phyloP scores from a whole-genome alignment of 2,888 invertebrate genomes.

The Allygus modestus region DNA sequence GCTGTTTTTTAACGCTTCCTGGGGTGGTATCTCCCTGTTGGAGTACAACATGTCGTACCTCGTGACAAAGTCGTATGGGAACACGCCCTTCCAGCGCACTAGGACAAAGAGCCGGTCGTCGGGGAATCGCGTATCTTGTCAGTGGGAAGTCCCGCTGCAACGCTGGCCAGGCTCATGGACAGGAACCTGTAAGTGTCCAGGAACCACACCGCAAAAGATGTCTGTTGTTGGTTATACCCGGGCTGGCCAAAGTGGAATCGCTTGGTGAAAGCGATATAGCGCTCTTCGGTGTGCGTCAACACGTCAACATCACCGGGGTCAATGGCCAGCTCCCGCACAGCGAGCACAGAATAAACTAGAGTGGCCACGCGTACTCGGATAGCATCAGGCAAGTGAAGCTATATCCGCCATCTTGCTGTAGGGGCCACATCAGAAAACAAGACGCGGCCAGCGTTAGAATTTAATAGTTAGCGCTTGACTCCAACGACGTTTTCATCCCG shows the following conservation, averaged over 20 bases:
- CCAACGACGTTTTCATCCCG: too few relatives aligned
- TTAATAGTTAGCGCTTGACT: too few relatives aligned
- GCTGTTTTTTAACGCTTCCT: constrained; percentile 68
- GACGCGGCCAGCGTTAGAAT: too few relatives aligned
- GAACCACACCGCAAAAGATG: constrained; percentile 13
- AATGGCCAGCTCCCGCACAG: too few relatives aligned
- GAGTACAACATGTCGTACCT: neutral
- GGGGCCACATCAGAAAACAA: too few relatives aligned
- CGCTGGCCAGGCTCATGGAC: constrained; percentile 36
- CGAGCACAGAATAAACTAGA: too few relatives aligned
- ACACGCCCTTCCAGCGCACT: constrained; percentile 66
- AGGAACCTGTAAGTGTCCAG: constrained; percentile 62
- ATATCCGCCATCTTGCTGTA: too few relatives aligned
- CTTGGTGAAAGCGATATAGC: constrained; percentile 26
- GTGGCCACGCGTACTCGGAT: too few relatives aligned
- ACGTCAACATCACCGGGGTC: too few relatives aligned
- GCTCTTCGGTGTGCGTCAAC: neutral
- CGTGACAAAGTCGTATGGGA: constrained; percentile 69
- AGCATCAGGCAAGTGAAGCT: too few relatives aligned
- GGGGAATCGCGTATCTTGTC: neutral
- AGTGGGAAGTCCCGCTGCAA: neutral
- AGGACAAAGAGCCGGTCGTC: constrained; percentile 17
- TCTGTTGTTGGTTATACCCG: too few relatives aligned
- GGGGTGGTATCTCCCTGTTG: constrained; percentile 66
- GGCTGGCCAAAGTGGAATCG: constrained; percentile 8